Percentiles rank a stretch among this genome's conserved stretches.
phyloP scores from a whole-genome alignment of 2,888 invertebrate genomes.

The Galeopsomyia nigrocyanea region DNA sequence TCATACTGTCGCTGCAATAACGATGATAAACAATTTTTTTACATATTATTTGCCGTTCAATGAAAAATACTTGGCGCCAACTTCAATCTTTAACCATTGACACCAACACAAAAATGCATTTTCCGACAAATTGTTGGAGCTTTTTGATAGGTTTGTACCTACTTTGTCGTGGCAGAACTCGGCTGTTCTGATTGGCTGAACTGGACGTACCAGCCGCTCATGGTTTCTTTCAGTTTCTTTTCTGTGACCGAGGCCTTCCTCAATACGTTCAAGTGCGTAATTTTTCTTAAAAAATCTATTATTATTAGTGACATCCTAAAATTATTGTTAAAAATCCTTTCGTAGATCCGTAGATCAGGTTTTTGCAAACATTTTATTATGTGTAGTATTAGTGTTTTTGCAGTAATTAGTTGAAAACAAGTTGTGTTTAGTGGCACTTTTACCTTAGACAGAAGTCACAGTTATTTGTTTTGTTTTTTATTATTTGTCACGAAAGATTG shows the following conservation, averaged over 20 bases:
- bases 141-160: background rate
- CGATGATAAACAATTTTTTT: background rate
- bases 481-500: background rate
- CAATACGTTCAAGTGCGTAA: slow-evolving; percentile 42
- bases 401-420: slow-evolving; percentile 13
- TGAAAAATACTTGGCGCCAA: slow-evolving; percentile 31
- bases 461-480: background rate
- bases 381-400: slow-evolving; percentile 16
- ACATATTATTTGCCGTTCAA: background rate
- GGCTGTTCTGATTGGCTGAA: slow-evolving; percentile 18
- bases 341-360: background rate
- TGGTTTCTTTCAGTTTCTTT: slow-evolving; percentile 33
- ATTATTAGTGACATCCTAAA: slow-evolving; percentile 30
- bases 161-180: slow-evolving; percentile 11
- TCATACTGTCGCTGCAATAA: slow-evolving; percentile 25
- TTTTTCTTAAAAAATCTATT: slow-evolving; percentile 38
- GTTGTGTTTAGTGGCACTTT: slow-evolving; percentile 4
- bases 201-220: slow-evolving; percentile 11
- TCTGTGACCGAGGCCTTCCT: slow-evolving; percentile 14
- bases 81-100: background rate
- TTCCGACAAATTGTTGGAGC: background rate
- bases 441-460: background rate
- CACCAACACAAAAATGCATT: slow-evolving; percentile 7
- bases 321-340: slow-evolving; percentile 19
- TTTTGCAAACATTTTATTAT: slow-evolving; percentile 29